A percentile compares a stretch with the other conserved stretches of the same genome.
phyloP scores from a whole-genome alignment of 2,113 vertebrate species.

The Pelodiscus sinensis region DNA sequence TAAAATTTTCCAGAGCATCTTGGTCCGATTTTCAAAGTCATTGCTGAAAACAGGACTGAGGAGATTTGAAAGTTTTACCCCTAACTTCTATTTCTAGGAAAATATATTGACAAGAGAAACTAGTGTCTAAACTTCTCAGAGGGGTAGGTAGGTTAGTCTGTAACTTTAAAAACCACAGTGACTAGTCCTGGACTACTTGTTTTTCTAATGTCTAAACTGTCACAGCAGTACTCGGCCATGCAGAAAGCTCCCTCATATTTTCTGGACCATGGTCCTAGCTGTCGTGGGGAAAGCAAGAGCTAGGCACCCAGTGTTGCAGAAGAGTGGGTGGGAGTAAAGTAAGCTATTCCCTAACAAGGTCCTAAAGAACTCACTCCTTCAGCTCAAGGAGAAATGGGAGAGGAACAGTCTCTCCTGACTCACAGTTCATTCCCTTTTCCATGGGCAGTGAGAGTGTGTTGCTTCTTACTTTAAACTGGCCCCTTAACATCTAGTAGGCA shows the following conservation, averaged over 20 bases:
- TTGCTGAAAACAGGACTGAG: accelerated
- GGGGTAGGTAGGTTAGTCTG: no score
- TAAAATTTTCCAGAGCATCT: background rate
- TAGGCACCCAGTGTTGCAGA: background rate
- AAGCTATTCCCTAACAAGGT: background rate
- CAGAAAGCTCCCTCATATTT: background rate
- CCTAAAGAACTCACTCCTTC: background rate
- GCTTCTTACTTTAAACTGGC: background rate
- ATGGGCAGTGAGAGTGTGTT: background rate
- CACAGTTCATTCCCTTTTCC: background rate
- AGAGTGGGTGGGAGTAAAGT: background rate
- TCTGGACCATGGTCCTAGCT: background rate
- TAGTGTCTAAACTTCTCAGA: no score
- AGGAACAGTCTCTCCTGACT: background rate
- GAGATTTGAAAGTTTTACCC: background rate
- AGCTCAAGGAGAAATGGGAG: background rate
- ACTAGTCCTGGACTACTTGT: no score
- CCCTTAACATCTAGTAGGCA: background rate
- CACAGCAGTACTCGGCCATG: background rate
- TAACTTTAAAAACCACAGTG: no score
- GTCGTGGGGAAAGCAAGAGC: background rate
- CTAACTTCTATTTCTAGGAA: background rate
- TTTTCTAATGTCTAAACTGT: no score
- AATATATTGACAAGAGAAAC: accelerated
- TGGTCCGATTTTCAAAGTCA: background rate